Percentiles rank a stretch among this genome's conserved stretches.
These are phyloP conservation scores for Noctua comes DNA, from an alignment of 2,888 invertebrate genomes.

Conservation along the genomic window DNA sequence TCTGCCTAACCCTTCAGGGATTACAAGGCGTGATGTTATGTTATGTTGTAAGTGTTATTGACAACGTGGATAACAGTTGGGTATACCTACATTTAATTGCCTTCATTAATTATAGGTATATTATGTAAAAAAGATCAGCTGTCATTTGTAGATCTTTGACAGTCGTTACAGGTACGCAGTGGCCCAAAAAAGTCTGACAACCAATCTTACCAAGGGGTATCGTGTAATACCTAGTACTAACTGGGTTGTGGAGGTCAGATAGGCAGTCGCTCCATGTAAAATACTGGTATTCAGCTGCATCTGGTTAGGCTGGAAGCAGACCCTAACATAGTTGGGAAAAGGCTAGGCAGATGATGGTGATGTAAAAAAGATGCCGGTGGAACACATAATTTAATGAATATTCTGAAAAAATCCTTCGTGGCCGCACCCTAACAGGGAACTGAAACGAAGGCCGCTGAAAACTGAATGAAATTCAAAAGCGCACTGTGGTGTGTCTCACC, in stretches of 20 bases:
- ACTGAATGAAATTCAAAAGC: constrained; percentile 78
- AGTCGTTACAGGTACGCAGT: too few species aligned
- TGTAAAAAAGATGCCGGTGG: not conserved
- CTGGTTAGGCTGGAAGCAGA: too few species aligned
- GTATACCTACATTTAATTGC: not conserved
- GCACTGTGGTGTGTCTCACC: constrained; percentile 73
- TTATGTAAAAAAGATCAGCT: too few species aligned
- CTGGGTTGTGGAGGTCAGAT: too few species aligned
- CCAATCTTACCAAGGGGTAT: too few species aligned
- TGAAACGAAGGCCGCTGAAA: constrained; percentile 61
- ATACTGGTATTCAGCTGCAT: too few species aligned
- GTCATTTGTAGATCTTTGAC: too few species aligned
- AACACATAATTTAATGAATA: not conserved
- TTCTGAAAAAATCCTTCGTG: constrained; percentile 13
- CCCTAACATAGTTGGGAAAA: too few species aligned
- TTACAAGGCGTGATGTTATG: not conserved
- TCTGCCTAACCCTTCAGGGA: not conserved
- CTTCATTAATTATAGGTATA: not conserved
- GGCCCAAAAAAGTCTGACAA: too few species aligned
- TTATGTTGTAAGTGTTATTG: not conserved
- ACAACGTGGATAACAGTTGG: not conserved
- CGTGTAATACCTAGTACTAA: too few species aligned
- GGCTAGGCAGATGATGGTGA: too few species aligned
- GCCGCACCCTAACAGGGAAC: constrained; percentile 53
- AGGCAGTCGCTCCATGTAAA: too few species aligned